phyloP scores from a whole-genome alignment of 2,113 vertebrate species.

The Petaurus breviceps region DNA sequence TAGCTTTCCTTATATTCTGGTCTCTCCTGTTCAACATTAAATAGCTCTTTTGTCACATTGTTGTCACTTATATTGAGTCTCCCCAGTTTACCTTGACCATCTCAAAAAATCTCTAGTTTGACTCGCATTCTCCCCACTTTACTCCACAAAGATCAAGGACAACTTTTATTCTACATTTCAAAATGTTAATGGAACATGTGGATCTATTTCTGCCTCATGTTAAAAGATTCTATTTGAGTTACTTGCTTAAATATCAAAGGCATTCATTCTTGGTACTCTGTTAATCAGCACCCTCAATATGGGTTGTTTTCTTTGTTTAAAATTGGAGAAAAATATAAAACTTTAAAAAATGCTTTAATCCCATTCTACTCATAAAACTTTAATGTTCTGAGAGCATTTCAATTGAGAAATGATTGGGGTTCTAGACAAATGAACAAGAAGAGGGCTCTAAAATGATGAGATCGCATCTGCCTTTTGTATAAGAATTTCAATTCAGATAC shows the following conservation, averaged over 20 bases:
- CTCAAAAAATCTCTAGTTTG: constrained; percentile 74
- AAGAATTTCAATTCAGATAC: constrained; percentile 81
- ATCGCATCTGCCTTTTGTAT: constrained; percentile 68
- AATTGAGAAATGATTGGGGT: constrained; percentile 80
- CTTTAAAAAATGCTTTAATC: constrained; percentile 73
- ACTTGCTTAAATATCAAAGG: constrained; percentile 68
- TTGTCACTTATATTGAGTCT: constrained; percentile 77
- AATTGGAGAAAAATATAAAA: constrained; percentile 71
- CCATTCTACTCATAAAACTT: constrained; percentile 77
- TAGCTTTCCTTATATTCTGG: constrained; percentile 77
- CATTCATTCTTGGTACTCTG: constrained; percentile 73
- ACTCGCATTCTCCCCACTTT: constrained; percentile 78
- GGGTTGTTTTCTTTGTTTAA: constrained; percentile 35
- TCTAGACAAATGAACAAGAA: constrained; percentile 79
- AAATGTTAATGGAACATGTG: constrained; percentile 63
- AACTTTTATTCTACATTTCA: constrained; percentile 51
- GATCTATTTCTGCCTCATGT: constrained; percentile 21
- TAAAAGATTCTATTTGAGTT: constrained; percentile 77
- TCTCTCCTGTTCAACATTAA: constrained; percentile 74
- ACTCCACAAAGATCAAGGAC: constrained; percentile 78
- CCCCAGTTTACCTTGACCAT: constrained; percentile 75
- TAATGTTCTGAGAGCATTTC: constrained; percentile 80
- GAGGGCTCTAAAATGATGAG: constrained; percentile 79
- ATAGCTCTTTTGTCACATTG: constrained; percentile 82
- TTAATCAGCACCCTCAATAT: constrained; percentile 24